Base-by-base conservation (phyloP, 2,888 invertebrate genomes). In the Mongoloraphidia duomilia region DNA sequence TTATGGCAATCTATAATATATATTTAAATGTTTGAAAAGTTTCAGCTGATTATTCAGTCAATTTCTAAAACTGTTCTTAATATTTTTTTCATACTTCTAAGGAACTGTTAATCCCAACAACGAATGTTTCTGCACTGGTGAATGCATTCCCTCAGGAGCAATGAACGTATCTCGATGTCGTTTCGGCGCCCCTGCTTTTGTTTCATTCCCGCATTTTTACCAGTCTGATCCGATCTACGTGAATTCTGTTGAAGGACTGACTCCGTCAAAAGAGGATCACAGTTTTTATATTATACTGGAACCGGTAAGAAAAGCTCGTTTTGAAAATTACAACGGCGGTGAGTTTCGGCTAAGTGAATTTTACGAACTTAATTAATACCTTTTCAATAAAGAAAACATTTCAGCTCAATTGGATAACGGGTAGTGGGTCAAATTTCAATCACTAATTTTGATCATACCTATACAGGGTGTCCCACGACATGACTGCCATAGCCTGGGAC, bases 151-250 rank as follows among this genome's bases (percentile, higher is more conserved):
- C 52, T 74, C 77, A 2, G 89, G 89, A 0, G 73, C 81, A 34
- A 72, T 87, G 65, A 86, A 88, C 65, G 77, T 86, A n/a, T 84
- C 85, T 0, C 70, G 82, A 1, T 89, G 88, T 57, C 76, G 86
- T 47, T 84, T 73, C 60, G 87, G 84, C 8, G 83, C 89, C 0
- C 92, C 93, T 0, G 81, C 84, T 0, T 88, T 86, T 62, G 76
- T 88, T 55, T 86, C 90, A 1, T 76, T 86, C 56, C 93, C 93
- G 0, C 90, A 92, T 68, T 92, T 88, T 66, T 73, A 81, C 60
- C 75, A 81, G 57, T 91, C 77, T 0, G 90, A 89, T 67, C 77
- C 79, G 0, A 71, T 66, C 52, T 81, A 85, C 52, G 55, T 70
- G 10, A 69, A 80, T 11, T 69, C 70, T 42, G 76, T 91, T 1